Evolutionary conservation across 2,797 vertebrate species (phyloP).

Genomic region (Phylloscopus collybita): DNA sequence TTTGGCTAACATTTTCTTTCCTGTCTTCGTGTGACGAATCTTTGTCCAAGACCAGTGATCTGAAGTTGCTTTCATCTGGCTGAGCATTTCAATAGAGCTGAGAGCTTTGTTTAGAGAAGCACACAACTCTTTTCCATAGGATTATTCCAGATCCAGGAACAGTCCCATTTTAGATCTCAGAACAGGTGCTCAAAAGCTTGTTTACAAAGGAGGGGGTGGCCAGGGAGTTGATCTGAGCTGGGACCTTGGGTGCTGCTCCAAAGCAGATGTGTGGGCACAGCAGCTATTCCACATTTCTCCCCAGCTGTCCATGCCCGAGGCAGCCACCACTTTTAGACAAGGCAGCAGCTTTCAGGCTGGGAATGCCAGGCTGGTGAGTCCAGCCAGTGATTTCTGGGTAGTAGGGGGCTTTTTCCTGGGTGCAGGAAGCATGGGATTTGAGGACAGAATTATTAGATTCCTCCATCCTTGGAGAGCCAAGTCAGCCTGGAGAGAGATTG

Average conservation of each 20-base stretch:
- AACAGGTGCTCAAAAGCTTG: slow-evolving; percentile 24
- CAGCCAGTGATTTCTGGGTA: background rate
- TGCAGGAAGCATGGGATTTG: background rate
- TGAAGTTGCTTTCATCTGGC: background rate
- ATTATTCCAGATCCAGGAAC: background rate
- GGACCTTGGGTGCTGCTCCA: background rate
- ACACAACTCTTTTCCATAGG: background rate
- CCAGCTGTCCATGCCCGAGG: background rate
- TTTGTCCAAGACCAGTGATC: background rate
- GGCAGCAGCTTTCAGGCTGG: background rate
- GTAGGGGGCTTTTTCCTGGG: background rate
- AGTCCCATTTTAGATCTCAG: background rate
- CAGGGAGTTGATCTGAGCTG: background rate
- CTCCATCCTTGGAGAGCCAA: background rate
- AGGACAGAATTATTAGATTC: background rate
- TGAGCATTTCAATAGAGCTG: background rate
- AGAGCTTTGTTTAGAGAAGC: background rate
- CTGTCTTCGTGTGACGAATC: background rate
- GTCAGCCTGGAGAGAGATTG: background rate
- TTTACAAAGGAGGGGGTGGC: background rate
- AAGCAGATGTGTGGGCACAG: background rate
- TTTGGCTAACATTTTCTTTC: slow-evolving; percentile 12
- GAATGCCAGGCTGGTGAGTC: background rate
- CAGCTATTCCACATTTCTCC: background rate
- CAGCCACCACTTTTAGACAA: background rate